Evolutionary conservation across 2,888 invertebrate genomes (phyloP), one percentile per base, ranked within the genome.

Genomic region (Odontomyia ornata): DNA sequence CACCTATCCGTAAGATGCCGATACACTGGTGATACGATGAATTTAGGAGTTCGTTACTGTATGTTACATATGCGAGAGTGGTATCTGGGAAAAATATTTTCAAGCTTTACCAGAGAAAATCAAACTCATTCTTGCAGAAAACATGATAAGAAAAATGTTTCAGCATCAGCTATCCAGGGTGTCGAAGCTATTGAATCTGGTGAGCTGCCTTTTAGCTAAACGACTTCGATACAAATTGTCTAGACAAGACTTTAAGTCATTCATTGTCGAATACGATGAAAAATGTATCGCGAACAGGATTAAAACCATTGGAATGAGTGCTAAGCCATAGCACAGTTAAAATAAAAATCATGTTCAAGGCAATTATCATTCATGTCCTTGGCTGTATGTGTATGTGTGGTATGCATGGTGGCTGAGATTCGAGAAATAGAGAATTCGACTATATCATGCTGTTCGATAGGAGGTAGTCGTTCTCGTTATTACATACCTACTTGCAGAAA

Each of bases 91-190:
- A 60, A 60, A 60, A 60, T 60, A 60, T 7, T 60, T 65, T 27
- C 43, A 15, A 56, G 67, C 67, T 56, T n/a, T 46, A 18, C 11
- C 60, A 28, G 18, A 47, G n/a, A 75, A 75, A 52, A 76, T 67
- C 65, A 78, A 78, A 79, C 72, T 62, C 79, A 79, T 76, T 79
- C 79, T 79, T 79, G 79, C 79, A 79, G 79, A 79, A 79, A 79
- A 79, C 79, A 78, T 75, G 79, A 79, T 79, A 79, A 79, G 79
- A 77, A 77, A 78, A 79, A 75, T 78, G 79, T 76, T 79, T 73
- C 75, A 77, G 73, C 73, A 77, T 77, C 77, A 79, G 75, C 69
- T 46, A 36, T 77, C 43, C 67, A 56, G 30, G 28, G 3, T 36
- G 36, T 36, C 43, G 36, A 9, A 73, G 78, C 56, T 36, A 56